Conservation (phyloP, 2,113 vertebrate genomes). For the Elephas maximus region DNA sequence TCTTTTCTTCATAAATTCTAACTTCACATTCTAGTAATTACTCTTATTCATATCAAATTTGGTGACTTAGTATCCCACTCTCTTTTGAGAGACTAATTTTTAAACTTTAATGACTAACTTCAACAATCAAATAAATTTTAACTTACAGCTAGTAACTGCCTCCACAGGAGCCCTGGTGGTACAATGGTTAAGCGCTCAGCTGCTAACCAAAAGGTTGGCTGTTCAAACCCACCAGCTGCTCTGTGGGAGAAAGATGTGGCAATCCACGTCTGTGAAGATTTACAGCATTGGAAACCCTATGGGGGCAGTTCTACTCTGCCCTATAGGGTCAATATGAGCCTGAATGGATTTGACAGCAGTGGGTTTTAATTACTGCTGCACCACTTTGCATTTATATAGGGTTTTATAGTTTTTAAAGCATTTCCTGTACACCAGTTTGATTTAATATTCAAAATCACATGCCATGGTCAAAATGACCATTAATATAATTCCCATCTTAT, state of each 20-base stretch:
- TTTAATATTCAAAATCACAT: constrained; percentile 20
- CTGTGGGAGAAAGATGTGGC: no score
- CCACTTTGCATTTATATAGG: neutral
- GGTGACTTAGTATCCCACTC: neutral
- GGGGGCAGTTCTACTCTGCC: neutral
- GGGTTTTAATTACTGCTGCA: neutral
- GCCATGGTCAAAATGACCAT: neutral
- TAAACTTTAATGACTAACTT: neutral
- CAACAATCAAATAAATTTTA: constrained; percentile 1
- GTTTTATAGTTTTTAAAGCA: neutral
- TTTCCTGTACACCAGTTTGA: neutral
- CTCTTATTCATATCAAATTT: constrained; percentile 35
- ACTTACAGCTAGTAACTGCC: neutral
- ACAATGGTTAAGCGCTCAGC: no score
- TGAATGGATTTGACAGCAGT: neutral
- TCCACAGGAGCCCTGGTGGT: neutral
- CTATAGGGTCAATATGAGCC: neutral
- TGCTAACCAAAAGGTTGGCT: no score
- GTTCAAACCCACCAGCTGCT: no score
- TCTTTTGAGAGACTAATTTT: constrained; percentile 13
- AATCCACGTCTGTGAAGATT: no score
- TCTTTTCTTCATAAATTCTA: constrained; percentile 15
- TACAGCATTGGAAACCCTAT: no score
- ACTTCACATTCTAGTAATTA: neutral
- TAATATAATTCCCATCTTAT: neutral